These are phyloP conservation scores for Amphimedon queenslandica DNA, from an alignment of 37 sponge, comb jelly and placozoan species.

Conservation along the genomic window DNA sequence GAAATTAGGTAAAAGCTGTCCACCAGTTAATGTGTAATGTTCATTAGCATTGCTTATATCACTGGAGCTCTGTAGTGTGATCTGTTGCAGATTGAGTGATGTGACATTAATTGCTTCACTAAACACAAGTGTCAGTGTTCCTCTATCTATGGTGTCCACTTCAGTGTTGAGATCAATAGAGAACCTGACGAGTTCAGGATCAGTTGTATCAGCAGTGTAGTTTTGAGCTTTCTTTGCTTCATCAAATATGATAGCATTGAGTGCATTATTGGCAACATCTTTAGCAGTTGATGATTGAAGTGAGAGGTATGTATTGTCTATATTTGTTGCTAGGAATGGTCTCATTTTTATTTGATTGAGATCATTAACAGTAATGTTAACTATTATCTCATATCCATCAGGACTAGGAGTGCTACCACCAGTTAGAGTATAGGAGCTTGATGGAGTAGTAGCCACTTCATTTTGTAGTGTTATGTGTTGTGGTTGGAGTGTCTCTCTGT, in stretches of 20 bases:
- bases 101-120: constrained; percentile 83
- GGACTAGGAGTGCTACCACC: constrained; percentile 43
- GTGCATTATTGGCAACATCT: constrained; percentile 61
- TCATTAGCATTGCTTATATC: constrained; percentile 36
- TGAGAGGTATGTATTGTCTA: constrained; percentile 65
- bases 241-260: constrained; percentile 48
- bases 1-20: constrained; percentile 46
- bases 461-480: constrained; percentile 78
- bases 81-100: constrained; percentile 57
- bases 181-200: constrained; percentile 57
- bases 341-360: constrained; percentile 77
- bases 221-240: constrained; percentile 42
- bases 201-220: constrained; percentile 70
- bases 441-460: constrained; percentile 27
- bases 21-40: constrained; percentile 70
- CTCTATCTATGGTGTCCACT: constrained; percentile 13
- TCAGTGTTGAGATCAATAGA: constrained; percentile 52
- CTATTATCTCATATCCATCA: constrained; percentile 62
- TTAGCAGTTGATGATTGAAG: constrained; percentile 55
- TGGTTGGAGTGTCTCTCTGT: constrained; percentile 37
- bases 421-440: constrained; percentile 39
- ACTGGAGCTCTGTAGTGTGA: constrained; percentile 56
- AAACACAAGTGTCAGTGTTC: constrained; percentile 58
- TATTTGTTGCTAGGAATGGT: constrained; percentile 63
- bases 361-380: constrained; percentile 52